Evolutionary conservation across 2,888 invertebrate genomes (phyloP), one percentile per base, ranked within the genome.

Genomic region (Asteroscopus sphinx): DNA sequence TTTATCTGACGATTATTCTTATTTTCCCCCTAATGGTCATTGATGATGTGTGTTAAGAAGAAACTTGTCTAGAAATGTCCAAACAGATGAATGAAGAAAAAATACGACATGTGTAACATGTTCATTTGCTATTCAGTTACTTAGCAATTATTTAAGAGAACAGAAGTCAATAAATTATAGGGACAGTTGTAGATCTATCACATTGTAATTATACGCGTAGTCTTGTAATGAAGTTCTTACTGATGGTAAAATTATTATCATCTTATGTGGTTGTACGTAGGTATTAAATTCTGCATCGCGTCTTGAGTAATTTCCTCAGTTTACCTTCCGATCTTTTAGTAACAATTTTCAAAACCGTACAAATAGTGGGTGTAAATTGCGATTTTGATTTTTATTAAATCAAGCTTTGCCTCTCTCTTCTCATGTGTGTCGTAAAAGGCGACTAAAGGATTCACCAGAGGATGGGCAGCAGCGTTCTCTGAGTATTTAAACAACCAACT

Each of bases 161-260:
- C 48, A 21, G 12, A 16, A 40, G 51, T 44, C 67, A 55, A 51
- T 62, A 62, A 65, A 67, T 65, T 60, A 67, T 40, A 45, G 12
- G 57, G 41, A 46, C 52, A 67, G 51, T 53, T 46, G 48, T 62
- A 60, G 44, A 40, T 36, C 17, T 44, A 47, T 46, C 42, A 52
- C 26, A 47, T 39, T 49, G 44, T 59, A 57, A 55, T 40, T 42
- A 55, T 47, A 61, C 32, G 35, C n/a, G 21, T 47, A 6, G 30
- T 1, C 28, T n/a, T 35, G 37, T 49, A 45, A 60, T 66, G 26
- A 58, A 47, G 52, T 46, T 11, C 25, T 44, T 48, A 52, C 52
- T 66, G 45, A 65, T 57, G 35, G 30, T 21, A 35, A 36, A 45
- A 45, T 45, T 57, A 16, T 16, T 57, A 56, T 65, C 33, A 56